Conservation (phyloP, 1,140 invertebrate genomes). For the Gyrodactylus salaris region DNA sequence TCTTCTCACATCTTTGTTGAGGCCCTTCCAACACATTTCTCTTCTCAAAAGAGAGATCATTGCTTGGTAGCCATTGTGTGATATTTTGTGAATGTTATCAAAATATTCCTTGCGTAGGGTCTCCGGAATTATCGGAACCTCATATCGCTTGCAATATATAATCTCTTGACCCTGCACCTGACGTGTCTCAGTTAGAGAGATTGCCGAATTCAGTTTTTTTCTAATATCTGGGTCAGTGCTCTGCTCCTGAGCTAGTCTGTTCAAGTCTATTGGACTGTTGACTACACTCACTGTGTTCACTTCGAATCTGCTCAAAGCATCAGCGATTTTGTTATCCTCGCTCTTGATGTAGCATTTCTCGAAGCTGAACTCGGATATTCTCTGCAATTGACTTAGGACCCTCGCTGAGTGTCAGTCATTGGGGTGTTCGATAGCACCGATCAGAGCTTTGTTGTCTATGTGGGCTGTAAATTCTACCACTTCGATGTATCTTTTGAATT, state of each 20-base stretch:
- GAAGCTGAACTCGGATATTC: background rate
- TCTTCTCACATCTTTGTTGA: background rate
- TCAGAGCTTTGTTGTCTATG: background rate
- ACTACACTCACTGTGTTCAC: background rate
- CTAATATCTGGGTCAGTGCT: background rate
- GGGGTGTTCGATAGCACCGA: background rate
- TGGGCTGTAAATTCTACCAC: background rate
- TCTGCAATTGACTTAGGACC: background rate
- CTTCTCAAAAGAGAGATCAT: background rate
- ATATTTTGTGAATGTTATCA: background rate
- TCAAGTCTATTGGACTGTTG: background rate
- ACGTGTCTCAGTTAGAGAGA: background rate
- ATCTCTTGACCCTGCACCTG: background rate
- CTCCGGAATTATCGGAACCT: background rate
- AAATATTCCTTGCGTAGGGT: background rate
- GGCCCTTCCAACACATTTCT: background rate
- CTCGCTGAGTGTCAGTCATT: background rate
- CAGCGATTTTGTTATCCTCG: background rate
- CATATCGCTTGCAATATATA: background rate
- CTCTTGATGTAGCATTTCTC: background rate
- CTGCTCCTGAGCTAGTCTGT: background rate
- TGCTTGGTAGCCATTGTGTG: background rate
- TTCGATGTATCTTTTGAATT: background rate
- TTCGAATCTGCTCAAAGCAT: background rate
- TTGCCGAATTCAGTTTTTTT: background rate